Base-by-base conservation (phyloP, 2,888 invertebrate species). In the Cabera pusaria region DNA sequence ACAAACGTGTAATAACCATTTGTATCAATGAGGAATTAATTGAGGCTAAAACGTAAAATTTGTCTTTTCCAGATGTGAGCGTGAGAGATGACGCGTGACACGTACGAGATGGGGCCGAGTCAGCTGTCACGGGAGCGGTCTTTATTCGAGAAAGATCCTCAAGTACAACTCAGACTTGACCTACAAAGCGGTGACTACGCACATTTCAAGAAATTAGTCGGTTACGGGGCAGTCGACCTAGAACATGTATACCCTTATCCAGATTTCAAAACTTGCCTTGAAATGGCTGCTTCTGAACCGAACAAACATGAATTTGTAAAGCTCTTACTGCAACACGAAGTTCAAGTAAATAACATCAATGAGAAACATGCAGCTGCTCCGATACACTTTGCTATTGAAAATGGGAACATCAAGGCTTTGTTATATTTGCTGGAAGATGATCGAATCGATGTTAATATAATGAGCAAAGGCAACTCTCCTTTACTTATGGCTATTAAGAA, bases 311-410 rank as follows among this genome's bases (percentile, higher is more conserved):
- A 90, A 16, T 93, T 92, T 34, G 90, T 92, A 0, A 78, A 90
- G 52, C 75, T 89, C 2, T 72, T 94, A 18, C 63, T 94, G 5
- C 83, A 91, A 37, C 72, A 90, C 32, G 92, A 92, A 40, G 93
- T 92, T 0, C 84, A 93, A 64, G 90, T 92, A 0, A 92, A 92
- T 51, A 85, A 74, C 52, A 59, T 91, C 0, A 92, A 92, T 62
- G 81, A 83, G 45, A 82, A 81, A 1, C 87, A 91, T 32, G 83
- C 90, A 6, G 90, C 90, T 45, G 91, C 92, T n/a, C 92, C 93
- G 0, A 80, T 94, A 45, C 93, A 94, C 70, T 92, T 92, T 43
- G 93, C 93, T 1, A 88, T 91, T 0, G 90, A 91, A 60, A 82
- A 76, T 26, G 90, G 90, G 8, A 87, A 90, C 44, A 64, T 79